Evolutionary conservation across 2,888 invertebrate genomes (phyloP).

Genomic region (Busseola fusca): DNA sequence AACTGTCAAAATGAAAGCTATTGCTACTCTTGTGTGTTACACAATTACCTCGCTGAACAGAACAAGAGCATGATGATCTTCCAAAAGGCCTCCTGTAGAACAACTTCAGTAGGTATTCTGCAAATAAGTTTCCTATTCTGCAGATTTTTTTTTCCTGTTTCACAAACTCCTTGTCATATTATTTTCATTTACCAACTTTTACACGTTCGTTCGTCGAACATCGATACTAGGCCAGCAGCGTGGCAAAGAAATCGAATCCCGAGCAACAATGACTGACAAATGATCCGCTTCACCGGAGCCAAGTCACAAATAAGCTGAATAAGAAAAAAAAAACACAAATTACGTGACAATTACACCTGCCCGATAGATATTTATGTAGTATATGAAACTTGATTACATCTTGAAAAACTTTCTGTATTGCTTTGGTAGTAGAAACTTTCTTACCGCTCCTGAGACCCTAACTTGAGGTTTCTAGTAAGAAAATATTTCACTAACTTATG

Average conservation of each 20-base stretch:
- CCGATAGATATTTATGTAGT: constrained; percentile 24
- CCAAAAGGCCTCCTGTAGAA: neutral
- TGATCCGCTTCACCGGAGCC: constrained; percentile 59
- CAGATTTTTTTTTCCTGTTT: neutral
- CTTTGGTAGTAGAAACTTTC: neutral
- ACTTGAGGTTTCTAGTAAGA: neutral
- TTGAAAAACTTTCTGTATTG: constrained; percentile 23
- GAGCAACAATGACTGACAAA: constrained; percentile 58
- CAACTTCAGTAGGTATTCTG: neutral
- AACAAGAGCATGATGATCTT: neutral
- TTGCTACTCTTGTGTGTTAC: too few species aligned
- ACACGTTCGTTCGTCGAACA: constrained; percentile 8
- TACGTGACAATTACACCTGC: constrained; percentile 57
- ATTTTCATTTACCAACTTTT: constrained; percentile 14
- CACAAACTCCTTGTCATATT: neutral
- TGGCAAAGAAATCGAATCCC: constrained; percentile 42
- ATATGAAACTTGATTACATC: constrained; percentile 21
- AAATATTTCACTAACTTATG: neutral
- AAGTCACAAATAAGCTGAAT: constrained; percentile 50
- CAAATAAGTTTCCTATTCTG: neutral
- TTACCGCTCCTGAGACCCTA: neutral
- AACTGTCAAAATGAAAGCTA: too few species aligned
- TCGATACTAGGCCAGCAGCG: constrained; percentile 11
- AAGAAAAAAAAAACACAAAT: constrained; percentile 47
- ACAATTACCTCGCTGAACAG: too few species aligned